These are phyloP conservation scores for Platysteira castanea DNA, from an alignment of 2,113 vertebrate genomes.

Conservation along the genomic window DNA sequence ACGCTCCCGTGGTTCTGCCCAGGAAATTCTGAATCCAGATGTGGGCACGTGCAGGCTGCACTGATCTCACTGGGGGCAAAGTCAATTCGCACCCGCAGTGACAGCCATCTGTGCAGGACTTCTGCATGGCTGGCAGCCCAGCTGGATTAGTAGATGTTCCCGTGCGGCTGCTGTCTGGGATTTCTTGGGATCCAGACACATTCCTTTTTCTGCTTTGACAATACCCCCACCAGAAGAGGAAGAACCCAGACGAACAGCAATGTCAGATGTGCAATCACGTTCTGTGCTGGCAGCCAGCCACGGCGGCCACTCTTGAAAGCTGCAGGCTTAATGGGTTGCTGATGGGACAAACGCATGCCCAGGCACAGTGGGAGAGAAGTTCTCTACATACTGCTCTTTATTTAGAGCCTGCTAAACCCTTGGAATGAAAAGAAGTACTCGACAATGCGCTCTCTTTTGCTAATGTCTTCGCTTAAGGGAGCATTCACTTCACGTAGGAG, in stretches of 20 bases:
- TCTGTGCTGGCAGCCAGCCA: neutral
- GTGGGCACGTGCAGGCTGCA: neutral
- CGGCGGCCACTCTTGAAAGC: neutral
- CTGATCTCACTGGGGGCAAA: neutral
- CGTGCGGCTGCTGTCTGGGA: neutral
- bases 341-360: neutral
- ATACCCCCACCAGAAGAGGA: neutral
- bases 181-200: neutral
- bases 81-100: rapidly evolving
- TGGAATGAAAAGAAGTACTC: neutral
- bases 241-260: neutral
- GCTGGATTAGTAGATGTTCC: neutral
- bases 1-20: neutral
- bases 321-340: neutral
- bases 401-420: neutral
- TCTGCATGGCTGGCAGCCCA: neutral
- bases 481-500: rapidly evolving
- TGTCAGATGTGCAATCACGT: neutral
- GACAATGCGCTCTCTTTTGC: neutral
- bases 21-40: neutral
- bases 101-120: neutral
- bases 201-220: neutral
- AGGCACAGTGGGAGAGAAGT: neutral
- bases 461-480: neutral
- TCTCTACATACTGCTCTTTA: neutral